phyloP scores from a whole-genome alignment of 2,888 invertebrate species.

The Perithous albicinctus region DNA sequence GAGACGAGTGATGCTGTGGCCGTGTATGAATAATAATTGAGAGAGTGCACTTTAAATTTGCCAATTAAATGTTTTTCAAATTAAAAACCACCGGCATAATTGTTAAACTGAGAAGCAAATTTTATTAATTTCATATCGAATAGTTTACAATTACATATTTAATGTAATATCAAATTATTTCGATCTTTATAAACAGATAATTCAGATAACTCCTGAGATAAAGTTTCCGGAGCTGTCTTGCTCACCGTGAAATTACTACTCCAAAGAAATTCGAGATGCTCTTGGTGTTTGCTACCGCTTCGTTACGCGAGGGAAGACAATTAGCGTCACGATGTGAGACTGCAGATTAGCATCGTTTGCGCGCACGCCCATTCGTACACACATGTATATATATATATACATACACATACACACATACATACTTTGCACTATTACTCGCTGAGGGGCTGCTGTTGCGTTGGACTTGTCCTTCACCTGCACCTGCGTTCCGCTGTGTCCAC shows the following conservation, averaged over 20 bases:
- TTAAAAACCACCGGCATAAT: background rate
- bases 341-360: slow-evolving; percentile 66
- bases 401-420: background rate
- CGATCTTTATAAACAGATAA: background rate
- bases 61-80: no score
- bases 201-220: background rate
- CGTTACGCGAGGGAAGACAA: slow-evolving; percentile 61
- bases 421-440: background rate
- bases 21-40: no score
- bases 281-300: slow-evolving; percentile 13
- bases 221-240: background rate
- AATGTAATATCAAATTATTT: background rate
- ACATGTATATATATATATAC: background rate
- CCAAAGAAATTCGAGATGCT: background rate
- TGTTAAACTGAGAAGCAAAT: no score
- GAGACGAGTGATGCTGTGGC: no score
- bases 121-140: background rate
- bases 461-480: slow-evolving; percentile 48
- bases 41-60: no score
- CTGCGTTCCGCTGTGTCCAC: slow-evolving; percentile 33
- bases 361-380: slow-evolving; percentile 9
- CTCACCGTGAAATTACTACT: background rate
- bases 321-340: slow-evolving; percentile 74
- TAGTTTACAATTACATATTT: background rate
- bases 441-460: background rate